Evolutionary conservation across 2,113 vertebrate species (phyloP).

Genomic region (Eretmochelys imbricata): DNA sequence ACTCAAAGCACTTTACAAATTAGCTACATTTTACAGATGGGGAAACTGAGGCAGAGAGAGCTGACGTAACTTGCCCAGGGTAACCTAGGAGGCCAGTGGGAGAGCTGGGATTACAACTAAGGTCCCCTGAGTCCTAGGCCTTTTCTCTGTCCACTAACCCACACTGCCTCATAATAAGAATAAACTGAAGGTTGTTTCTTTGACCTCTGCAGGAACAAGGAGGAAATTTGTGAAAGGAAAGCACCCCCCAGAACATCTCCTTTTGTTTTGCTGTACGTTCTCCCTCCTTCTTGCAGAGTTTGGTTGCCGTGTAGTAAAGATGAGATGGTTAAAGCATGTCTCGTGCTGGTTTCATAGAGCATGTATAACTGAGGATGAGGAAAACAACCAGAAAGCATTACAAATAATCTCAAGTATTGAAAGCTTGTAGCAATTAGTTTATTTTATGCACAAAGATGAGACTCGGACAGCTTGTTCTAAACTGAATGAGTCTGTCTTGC

Average conservation of each 20-base stretch:
- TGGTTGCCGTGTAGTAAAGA: not conserved
- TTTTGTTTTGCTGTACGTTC: not conserved
- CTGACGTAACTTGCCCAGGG: not conserved
- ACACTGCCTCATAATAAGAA: not conserved
- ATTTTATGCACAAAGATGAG: not conserved
- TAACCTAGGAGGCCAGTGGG: not conserved
- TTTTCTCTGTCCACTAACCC: not conserved
- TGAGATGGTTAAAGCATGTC: fast-evolving
- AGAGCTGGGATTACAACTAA: not conserved
- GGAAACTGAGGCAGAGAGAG: not conserved
- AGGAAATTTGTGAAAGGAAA: not conserved
- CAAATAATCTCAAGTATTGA: not conserved
- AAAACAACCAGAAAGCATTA: not conserved
- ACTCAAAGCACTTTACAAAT: not conserved
- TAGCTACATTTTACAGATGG: not conserved
- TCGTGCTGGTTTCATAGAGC: not conserved
- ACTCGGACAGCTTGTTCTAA: not conserved
- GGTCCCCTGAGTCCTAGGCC: not conserved
- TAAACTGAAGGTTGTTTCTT: not conserved
- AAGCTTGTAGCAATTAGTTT: not conserved
- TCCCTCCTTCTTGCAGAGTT: not conserved
- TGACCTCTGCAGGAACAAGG: not conserved
- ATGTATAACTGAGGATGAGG: not conserved
- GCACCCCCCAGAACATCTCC: not conserved
- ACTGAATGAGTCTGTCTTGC: not conserved